phyloP scores from a whole-genome alignment of 2,113 vertebrate genomes.

The Mixornis gularis region DNA sequence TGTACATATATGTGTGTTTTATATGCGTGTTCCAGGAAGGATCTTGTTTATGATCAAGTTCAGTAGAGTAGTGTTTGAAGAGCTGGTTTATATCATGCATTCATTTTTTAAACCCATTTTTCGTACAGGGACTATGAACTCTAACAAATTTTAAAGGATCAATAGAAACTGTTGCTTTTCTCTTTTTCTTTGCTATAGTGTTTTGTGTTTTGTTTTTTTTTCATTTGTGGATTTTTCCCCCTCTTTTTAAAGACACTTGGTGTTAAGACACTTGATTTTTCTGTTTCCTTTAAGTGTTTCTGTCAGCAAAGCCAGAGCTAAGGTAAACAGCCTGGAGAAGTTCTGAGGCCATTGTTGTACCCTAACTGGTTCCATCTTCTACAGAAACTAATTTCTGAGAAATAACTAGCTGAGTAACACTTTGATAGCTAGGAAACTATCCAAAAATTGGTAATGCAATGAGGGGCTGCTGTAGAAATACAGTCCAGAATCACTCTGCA shows the following conservation, averaged over 20 bases:
- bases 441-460: not conserved
- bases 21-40: not conserved
- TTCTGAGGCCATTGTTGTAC: not conserved
- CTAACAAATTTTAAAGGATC: not conserved
- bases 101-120: not conserved
- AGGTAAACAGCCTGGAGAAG: not conserved
- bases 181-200: not conserved
- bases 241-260: accelerated
- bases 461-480: not conserved
- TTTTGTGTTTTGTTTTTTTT: accelerated
- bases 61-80: not conserved
- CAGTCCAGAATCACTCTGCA: not conserved
- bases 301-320: not conserved
- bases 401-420: not conserved
- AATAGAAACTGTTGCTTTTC: not conserved
- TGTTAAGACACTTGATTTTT: not conserved
- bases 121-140: not conserved
- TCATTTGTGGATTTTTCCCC: accelerated
- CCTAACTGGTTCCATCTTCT: not conserved
- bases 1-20: not conserved
- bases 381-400: not conserved
- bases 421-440: not conserved
- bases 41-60: not conserved
- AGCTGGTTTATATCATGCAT: not conserved
- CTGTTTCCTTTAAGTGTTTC: not conserved